Base-by-base conservation (phyloP, 2,888 invertebrate species). In the Phymatocera aterrima region DNA sequence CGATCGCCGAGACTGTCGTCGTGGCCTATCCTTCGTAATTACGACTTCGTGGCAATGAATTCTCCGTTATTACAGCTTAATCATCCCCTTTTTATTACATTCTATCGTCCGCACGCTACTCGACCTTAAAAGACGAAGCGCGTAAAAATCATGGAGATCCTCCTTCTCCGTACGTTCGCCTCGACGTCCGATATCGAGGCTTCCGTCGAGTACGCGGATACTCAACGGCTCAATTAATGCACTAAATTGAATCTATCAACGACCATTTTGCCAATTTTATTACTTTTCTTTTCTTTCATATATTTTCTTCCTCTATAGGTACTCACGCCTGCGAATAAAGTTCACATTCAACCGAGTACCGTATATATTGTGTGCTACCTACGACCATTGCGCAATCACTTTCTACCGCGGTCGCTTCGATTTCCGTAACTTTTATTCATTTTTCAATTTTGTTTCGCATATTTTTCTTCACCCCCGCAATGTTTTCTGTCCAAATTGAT, bases 341-440 rank as follows among this genome's bases (percentile, higher is more conserved):
- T n/a, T n/a, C n/a, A n/a, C 37, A 31, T 34, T n/a, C 18, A 64
- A 10, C 61, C 6, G 18, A 6, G n/a, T 18, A 37, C 10, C 12
- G 15, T 15, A 64, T 64, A 10, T 37, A 64, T 6, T 3, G 24
- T 43, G 28, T n/a, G 48, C 70, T 12, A 51, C 57, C 77, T 77
- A 54, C 61, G 51, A 43, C 34, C 24, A 15, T 61, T 48, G 18
- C 72, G 60, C 80, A 78, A 81, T 81, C 78, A 74, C 79, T 80
- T 83, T 81, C 40, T n/a, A 43, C 64, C 78, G 70, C 51, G 18
- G 24, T 21, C 72, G 18, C 72, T 77, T 77, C 81, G 79, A 82
- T 85, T 83, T 79, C 81, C 81, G 24, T 85, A 64, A 65, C 46
- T 64, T 64, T 18, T 28, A 12, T 31, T 10, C 15, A 1, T 61